Percentiles rank a stretch among this genome's conserved stretches.
phyloP scores from a whole-genome alignment of 2,888 invertebrate species.

The Morpho helenor region DNA sequence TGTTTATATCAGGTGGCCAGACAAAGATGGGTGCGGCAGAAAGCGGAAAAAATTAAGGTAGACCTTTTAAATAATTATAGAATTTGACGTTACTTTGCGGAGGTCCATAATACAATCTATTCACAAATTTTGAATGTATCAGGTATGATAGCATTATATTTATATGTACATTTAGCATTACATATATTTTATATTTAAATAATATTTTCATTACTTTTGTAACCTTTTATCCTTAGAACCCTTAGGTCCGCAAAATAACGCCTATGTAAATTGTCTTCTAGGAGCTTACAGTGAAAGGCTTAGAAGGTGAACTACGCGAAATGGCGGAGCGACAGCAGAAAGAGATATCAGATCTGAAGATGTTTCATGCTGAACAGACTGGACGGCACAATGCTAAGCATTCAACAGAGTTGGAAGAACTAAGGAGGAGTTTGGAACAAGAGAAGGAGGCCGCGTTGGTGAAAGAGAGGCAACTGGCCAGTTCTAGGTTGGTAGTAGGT shows the following conservation, averaged over 20 bases:
- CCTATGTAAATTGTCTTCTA: constrained; percentile 28
- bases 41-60: constrained; percentile 92
- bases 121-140: too few relatives aligned
- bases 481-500: constrained; percentile 47
- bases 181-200: too few relatives aligned
- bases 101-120: too few relatives aligned
- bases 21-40: constrained; percentile 90
- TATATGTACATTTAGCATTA: too few relatives aligned
- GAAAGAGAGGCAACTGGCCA: constrained; percentile 66
- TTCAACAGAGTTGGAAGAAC: constrained; percentile 55
- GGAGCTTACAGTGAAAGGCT: constrained; percentile 91
- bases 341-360: constrained; percentile 77
- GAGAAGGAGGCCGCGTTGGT: constrained; percentile 63
- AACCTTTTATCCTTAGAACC: too few relatives aligned
- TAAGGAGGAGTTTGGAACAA: constrained; percentile 77
- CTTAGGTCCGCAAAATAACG: too few relatives aligned
- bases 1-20: constrained; percentile 54
- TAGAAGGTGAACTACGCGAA: constrained; percentile 90
- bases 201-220: too few relatives aligned
- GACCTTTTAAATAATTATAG: background rate
- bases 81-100: too few relatives aligned
- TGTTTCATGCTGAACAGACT: constrained; percentile 59
- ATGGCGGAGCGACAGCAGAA: constrained; percentile 87
- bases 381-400: constrained; percentile 66
- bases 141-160: too few relatives aligned